These are phyloP conservation scores for Drosophila sordidula DNA, from an alignment of 2,888 invertebrate species.

Conservation along the genomic window DNA sequence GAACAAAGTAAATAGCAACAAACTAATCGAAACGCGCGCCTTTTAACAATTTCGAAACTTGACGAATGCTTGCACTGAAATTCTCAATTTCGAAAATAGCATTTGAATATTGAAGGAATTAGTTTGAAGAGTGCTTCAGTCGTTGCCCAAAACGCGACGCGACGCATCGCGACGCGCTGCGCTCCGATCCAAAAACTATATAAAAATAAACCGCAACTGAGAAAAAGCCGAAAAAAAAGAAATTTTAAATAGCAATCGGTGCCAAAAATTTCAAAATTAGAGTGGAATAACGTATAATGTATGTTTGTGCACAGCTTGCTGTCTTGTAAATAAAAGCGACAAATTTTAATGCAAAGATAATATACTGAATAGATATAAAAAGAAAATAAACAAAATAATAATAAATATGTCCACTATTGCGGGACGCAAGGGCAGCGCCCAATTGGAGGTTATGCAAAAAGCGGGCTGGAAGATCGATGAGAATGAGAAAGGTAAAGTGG, in stretches of 20 bases:
- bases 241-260: slow-evolving; percentile 53
- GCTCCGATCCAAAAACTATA: slow-evolving; percentile 37
- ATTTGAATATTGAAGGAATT: slow-evolving; percentile 55
- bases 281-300: slow-evolving; percentile 59
- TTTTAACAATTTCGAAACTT: slow-evolving; percentile 66
- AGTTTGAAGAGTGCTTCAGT: slow-evolving; percentile 59
- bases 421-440: slow-evolving; percentile 56
- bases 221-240: slow-evolving; percentile 27
- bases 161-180: slow-evolving; percentile 33
- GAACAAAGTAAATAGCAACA: slow-evolving; percentile 35
- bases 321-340: slow-evolving; percentile 62
- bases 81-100: slow-evolving; percentile 71
- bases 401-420: slow-evolving; percentile 46
- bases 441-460: slow-evolving; percentile 75
- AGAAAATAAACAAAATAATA: background rate
- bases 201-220: slow-evolving; percentile 56
- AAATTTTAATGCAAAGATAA: slow-evolving; percentile 17
- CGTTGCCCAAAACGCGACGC: slow-evolving; percentile 60
- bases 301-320: slow-evolving; percentile 20
- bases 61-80: slow-evolving; percentile 31
- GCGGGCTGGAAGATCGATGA: slow-evolving; percentile 83
- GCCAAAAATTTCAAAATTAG: slow-evolving; percentile 79
- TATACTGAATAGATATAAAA: background rate
- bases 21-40: slow-evolving; percentile 20
- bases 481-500: slow-evolving; percentile 81